These are phyloP conservation scores for Trichogramma pretiosum DNA, from an alignment of 1,140 invertebrate genomes.

Conservation along the genomic window DNA sequence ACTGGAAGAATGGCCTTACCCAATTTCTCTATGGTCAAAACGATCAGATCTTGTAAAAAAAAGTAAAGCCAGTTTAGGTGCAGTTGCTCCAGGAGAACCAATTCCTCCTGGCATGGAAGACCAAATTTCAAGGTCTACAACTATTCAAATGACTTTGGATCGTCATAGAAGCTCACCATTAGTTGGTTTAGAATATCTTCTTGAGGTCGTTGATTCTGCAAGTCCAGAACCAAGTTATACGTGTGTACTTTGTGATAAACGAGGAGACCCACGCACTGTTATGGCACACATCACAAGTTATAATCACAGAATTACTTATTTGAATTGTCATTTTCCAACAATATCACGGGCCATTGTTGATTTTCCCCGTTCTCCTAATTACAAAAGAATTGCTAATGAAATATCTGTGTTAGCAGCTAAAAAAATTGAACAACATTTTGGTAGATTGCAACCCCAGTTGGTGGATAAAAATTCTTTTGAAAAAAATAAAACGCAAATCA, in stretches of 20 bases:
- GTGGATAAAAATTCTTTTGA: slow-evolving; percentile 48
- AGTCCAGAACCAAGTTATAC: slow-evolving; percentile 59
- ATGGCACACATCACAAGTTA: slow-evolving; percentile 66
- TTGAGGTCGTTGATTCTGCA: slow-evolving; percentile 58
- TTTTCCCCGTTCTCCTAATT: slow-evolving; percentile 42
- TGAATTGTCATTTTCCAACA: slow-evolving; percentile 50
- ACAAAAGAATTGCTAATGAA: slow-evolving; percentile 47
- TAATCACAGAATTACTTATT: slow-evolving; percentile 56
- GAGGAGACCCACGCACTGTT: slow-evolving; percentile 64
- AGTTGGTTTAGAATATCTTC: slow-evolving; percentile 60
- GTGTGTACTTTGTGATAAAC: slow-evolving; percentile 67
- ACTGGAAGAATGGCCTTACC: slow-evolving; percentile 44
- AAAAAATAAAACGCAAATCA: slow-evolving; percentile 48
- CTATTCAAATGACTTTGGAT: slow-evolving; percentile 51
- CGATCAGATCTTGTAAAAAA: slow-evolving; percentile 32
- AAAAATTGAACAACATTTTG: slow-evolving; percentile 53
- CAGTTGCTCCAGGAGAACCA: slow-evolving; percentile 55
- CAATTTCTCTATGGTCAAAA: slow-evolving; percentile 41
- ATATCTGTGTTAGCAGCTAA: slow-evolving; percentile 49
- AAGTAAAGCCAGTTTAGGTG: slow-evolving; percentile 20
- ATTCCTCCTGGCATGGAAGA: slow-evolving; percentile 63
- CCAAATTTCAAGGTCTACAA: slow-evolving; percentile 45
- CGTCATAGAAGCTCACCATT: slow-evolving; percentile 44
- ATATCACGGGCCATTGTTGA: slow-evolving; percentile 43
- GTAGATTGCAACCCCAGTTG: slow-evolving; percentile 50